Percentiles rank a stretch among this genome's conserved stretches.
Conservation (phyloP, 2,797 vertebrate species). For the Pitangus sulphuratus region DNA sequence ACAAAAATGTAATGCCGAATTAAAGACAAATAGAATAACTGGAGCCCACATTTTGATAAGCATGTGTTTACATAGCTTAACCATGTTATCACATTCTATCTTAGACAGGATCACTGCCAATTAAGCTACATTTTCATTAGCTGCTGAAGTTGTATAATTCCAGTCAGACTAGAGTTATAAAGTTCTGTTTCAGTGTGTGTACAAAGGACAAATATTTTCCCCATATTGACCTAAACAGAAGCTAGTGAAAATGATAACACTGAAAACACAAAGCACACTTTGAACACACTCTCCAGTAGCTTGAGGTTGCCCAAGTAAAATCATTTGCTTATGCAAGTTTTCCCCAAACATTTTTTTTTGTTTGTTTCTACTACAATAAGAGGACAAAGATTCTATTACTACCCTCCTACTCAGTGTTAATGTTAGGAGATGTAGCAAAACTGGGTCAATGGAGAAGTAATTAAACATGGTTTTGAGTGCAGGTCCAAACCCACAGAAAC, state of each 20-base stretch:
- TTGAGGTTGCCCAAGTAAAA: background rate
- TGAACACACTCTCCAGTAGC: background rate
- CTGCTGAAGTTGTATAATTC: background rate
- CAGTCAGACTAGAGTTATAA: background rate
- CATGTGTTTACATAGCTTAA: background rate
- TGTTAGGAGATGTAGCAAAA: background rate
- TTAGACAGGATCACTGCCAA: background rate
- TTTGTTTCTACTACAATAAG: background rate
- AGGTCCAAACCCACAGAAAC: background rate
- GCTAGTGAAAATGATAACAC: background rate
- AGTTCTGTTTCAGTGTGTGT: background rate
- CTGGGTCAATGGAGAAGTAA: background rate
- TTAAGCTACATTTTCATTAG: background rate
- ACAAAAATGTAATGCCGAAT: background rate
- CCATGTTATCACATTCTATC: background rate
- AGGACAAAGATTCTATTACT: background rate
- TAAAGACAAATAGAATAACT: background rate
- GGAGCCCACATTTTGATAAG: background rate
- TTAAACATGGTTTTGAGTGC: background rate
- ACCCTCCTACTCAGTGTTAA: background rate
- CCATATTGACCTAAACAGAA: background rate
- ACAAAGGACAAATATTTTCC: background rate
- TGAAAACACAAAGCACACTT: background rate
- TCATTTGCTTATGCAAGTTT: background rate
- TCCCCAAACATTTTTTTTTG: background rate